Percentiles rank a stretch among this genome's conserved stretches.
Evolutionary conservation across 37 sponge, comb jelly and placozoan genomes (phyloP).

Genomic region (Halichondria panicea): DNA sequence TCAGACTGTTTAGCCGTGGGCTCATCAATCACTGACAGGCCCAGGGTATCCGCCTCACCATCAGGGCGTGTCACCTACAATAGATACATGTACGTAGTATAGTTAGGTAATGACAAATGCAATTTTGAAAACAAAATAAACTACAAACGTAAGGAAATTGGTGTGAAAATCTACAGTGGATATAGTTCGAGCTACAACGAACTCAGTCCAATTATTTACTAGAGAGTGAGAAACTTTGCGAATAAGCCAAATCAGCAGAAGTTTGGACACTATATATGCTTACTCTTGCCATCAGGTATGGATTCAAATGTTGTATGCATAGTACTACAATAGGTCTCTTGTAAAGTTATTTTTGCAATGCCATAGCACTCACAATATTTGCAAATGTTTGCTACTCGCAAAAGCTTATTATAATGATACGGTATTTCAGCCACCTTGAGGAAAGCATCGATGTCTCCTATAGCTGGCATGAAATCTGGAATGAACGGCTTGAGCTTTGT

Average conservation of each 20-base stretch:
- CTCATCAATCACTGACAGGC: conserved; percentile 87
- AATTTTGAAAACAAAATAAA: background rate
- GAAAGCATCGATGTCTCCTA: conserved; percentile 99
- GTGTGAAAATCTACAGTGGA: too few species aligned
- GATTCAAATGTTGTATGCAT: too few species aligned
- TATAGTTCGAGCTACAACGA: too few species aligned
- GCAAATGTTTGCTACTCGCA: background rate
- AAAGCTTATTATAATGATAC: background rate
- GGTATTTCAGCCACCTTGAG: conserved; percentile 64
- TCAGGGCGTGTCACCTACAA: conserved; percentile 89
- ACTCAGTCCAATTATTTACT: too few species aligned
- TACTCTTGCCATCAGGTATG: too few species aligned
- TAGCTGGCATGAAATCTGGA: conserved; percentile 97
- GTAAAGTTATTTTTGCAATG: background rate
- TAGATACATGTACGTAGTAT: background rate
- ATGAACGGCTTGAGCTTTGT: conserved; percentile 93
- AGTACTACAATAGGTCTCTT: too few species aligned
- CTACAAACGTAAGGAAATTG: too few species aligned
- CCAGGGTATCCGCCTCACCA: conserved; percentile 70
- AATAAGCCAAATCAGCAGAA: too few species aligned
- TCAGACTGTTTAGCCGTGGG: conserved; percentile 95
- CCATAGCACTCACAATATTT: background rate
- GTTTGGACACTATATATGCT: too few species aligned
- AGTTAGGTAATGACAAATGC: background rate
- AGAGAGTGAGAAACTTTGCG: too few species aligned